Evolutionary conservation across 2,113 vertebrate genomes (phyloP), one percentile per base, ranked within the genome.

Genomic region (Pyxicephalus adspersus): DNA sequence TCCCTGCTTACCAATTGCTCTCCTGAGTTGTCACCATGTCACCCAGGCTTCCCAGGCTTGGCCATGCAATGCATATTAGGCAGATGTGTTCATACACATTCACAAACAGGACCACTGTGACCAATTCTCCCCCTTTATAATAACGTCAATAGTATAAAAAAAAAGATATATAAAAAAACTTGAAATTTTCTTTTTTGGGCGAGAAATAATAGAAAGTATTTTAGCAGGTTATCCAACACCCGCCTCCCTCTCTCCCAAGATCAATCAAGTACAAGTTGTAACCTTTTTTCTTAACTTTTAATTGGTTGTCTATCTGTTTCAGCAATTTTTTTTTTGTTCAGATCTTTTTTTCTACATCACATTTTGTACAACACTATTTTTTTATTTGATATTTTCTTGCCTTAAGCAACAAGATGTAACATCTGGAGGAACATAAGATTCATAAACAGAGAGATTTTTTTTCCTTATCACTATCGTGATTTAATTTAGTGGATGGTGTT

Each of bases 331-430:
- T n/a, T n/a, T n/a, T n/a, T n/a, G n/a, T n/a, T 65, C 45, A 34
- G 76, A 66, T 66, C 61, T 29, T 13, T 13, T 57, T 77, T 45
- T 64, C 51, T 71, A 60, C n/a, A 52, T 55, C n/a, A 45, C 19
- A 55, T 72, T 63, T 72, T 71, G 34, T 64, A 64, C 58, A 81
- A 81, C 58, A 55, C 64, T 64, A 50, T 52, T 38, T 68, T 79
- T 70, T 68, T 23, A 63, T 81, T 72, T 73, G 67, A 74, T 81
- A 64, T 74, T 81, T 72, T 65, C 70, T 70, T 81, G 79, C 79
- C 79, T 81, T 81, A 22, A 74, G 79, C 79, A n/a, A 81, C 7
- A 65, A 74, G 60, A 81, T 81, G 68, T 74, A 81, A 81, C 79
- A 81, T 81, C 79, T 81, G 70, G 79, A 74, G n/a, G 54, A 54